These are phyloP conservation scores for Cephus cinctus DNA, from an alignment of 1,140 invertebrate genomes.

Conservation along the genomic window DNA sequence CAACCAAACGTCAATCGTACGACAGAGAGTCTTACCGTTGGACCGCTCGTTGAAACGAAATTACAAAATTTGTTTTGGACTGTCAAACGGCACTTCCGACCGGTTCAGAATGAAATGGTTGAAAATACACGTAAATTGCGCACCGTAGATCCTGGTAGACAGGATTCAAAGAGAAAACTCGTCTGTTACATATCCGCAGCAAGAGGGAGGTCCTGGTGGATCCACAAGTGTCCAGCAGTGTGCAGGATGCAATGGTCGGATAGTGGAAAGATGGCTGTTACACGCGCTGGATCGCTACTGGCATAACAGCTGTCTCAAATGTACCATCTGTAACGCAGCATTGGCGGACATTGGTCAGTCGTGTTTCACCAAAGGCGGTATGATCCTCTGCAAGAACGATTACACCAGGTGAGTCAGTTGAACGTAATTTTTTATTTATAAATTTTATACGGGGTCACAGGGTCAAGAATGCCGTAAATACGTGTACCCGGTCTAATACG, in stretches of 20 bases:
- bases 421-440: too few relatives aligned
- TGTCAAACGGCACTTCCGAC: too few relatives aligned
- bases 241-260: conserved; percentile 70
- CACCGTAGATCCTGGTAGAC: too few relatives aligned
- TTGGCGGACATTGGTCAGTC: conserved; percentile 86
- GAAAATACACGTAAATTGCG: too few relatives aligned
- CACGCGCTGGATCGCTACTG: conserved; percentile 90
- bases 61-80: too few relatives aligned
- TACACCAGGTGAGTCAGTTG: conserved; percentile 88
- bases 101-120: too few relatives aligned
- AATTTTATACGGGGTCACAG: too few relatives aligned
- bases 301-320: conserved; percentile 92
- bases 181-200: too few relatives aligned
- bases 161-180: too few relatives aligned
- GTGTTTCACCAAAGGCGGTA: conserved; percentile 87
- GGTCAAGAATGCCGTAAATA: too few relatives aligned
- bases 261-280: conserved; percentile 83
- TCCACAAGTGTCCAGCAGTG: conserved; percentile 51
- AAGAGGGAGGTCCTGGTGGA: conserved; percentile 48
- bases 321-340: conserved; percentile 80
- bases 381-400: conserved; percentile 92
- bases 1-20: neutral
- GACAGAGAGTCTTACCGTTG: neutral
- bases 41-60: too few relatives aligned
- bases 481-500: too few relatives aligned